Evolutionary conservation across 2,797 vertebrate species (phyloP), one percentile per base, ranked within the genome.

Genomic region (Sebastes steindachneri): DNA sequence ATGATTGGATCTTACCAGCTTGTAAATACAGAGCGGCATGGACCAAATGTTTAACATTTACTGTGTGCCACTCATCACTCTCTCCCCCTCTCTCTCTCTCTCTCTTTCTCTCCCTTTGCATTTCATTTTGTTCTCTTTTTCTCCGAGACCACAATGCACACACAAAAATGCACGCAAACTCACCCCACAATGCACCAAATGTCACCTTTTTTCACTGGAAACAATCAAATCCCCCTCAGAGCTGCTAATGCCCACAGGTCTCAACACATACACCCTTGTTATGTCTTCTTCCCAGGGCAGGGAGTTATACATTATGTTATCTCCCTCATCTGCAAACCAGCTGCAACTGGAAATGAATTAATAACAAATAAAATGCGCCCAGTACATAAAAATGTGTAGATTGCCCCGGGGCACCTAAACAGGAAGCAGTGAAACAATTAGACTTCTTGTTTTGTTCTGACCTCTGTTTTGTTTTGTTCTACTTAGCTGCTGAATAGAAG

Each of bases 361-460:
- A 93, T 93, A 95, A 93, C 93, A 95, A 95, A 95, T 94, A 95
- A 95, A 94, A 92, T 90, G 90, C 80, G 71, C 62, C 85, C 81
- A 91, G 91, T 91, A 80, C 90, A 94, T 94, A 92, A 91, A 95
- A 94, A 91, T 90, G 89, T 93, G 87, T 93, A 91, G 92, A 92
- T 93, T 88, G 88, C 88, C 89, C 77, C 10, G n/a, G 86, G 93
- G 90, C 92, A 88, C 89, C 93, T 93, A 93, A 95, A 95, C 95
- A 95, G 94, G 94, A 95, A 93, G 85, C 80, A 60, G 86, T 82
- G 88, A 91, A 95, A 95, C 93, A 95, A 96, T 95, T 93, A 91
- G 86, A 94, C 91, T 95, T 92, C 93, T 94, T 94, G 92, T 95
- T 94, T 94, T 92, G 90, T 93, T 91, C 89, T 94, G 93, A 93